Base-by-base conservation (phyloP, 2,113 vertebrate species). In the Benitochromis conjunctus region DNA sequence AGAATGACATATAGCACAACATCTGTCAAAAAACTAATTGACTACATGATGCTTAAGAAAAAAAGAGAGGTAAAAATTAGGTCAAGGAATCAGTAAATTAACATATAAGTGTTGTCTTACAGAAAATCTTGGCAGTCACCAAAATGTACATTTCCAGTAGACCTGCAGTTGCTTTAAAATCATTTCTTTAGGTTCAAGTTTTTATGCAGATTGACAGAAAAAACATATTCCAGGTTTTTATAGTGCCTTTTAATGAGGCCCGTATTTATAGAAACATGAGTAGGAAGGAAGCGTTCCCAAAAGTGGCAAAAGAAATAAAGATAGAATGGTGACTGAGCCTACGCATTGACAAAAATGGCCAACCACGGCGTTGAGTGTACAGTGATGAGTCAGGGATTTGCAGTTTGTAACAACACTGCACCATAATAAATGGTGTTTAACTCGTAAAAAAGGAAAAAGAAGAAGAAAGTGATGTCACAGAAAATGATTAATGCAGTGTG, bases 371-470 rank as follows among this genome's bases (percentile, higher is more conserved):
- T 64, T 38, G 64, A 56, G 41, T 78, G 18, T 60, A 60, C 51
- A 81, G 38, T 66, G 60, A 90, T 89, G 91, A 92, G 51, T 94
- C 91, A 93, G 62, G 56, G 62, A 89, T 89, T 82, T 86, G 69
- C 77, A 82, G 81, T 88, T 85, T 90, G 84, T 81, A 48, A 46
- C 41, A 12, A 57, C 53, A 89, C 80, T 76, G 43, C 60, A 29
- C 26, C 38, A 6, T 86, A 41, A 80, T 91, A 91, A 86, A 88
- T 69, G 8, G 53, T 57, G 36, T 88, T n/a, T 81, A n/a, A 69
- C 51, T 46, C 81, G n/a, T 60, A 53, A 43, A 79, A 43, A 81
- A 38, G 57, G 19, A 29, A 31, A 56, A 36, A 76, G 19, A 62
- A 51, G 55, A 69, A 82, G 81, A 46, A 43, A 26, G 34, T 71